Percentiles rank a stretch among this genome's conserved stretches.
Evolutionary conservation across 2,797 vertebrate genomes (phyloP).

Genomic region (Crenuchus spilurus): DNA sequence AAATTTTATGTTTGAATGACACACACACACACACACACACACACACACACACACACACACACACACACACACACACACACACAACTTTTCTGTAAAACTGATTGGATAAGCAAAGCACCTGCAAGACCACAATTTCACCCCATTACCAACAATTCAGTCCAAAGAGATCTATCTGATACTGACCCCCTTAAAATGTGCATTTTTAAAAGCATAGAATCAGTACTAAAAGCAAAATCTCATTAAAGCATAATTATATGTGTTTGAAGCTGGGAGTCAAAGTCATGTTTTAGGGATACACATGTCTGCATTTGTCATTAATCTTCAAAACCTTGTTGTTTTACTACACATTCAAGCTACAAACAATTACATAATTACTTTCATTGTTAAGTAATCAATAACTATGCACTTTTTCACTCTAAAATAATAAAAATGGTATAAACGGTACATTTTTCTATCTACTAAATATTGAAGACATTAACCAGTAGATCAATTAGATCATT

Average conservation of each 20-base stretch:
- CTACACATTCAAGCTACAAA: too few relatives aligned
- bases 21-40: background rate
- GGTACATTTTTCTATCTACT: too few relatives aligned
- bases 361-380: too few relatives aligned
- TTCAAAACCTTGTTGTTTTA: too few relatives aligned
- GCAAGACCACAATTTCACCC: slow-evolving; percentile 21
- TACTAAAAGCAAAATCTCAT: slow-evolving; percentile 51
- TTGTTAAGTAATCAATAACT: too few relatives aligned
- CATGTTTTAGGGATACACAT: background rate
- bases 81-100: background rate
- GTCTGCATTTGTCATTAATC: too few relatives aligned
- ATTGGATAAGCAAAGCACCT: slow-evolving; percentile 47
- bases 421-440: too few relatives aligned
- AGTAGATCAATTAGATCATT: too few relatives aligned
- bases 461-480: too few relatives aligned
- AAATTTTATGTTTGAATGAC: background rate
- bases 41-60: background rate
- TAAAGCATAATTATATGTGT: slow-evolving; percentile 32
- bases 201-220: slow-evolving; percentile 51
- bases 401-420: too few relatives aligned
- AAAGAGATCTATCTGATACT: background rate
- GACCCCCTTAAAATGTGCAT: slow-evolving; percentile 37
- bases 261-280: slow-evolving; percentile 33
- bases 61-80: background rate
- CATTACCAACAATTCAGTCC: slow-evolving; percentile 7